Evolutionary conservation across 2,113 vertebrate genomes (phyloP).

Genomic region (Stercorarius parasiticus): DNA sequence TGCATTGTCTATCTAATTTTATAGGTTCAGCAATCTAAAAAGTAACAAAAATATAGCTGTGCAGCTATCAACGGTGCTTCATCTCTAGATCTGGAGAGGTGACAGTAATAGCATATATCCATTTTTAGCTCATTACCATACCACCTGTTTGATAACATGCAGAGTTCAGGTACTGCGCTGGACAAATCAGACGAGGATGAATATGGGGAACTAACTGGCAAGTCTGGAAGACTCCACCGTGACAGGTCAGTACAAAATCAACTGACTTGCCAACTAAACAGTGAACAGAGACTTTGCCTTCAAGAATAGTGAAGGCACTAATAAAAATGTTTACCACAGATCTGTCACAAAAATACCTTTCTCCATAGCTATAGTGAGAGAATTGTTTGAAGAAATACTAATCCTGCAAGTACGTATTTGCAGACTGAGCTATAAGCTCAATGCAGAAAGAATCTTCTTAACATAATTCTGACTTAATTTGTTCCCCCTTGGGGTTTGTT

Average conservation of each 20-base stretch:
- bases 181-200: accelerated
- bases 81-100: not conserved
- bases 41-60: not conserved
- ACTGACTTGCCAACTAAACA: not conserved
- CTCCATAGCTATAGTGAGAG: not conserved
- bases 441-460: not conserved
- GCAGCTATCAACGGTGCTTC: accelerated
- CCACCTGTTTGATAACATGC: accelerated
- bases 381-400: not conserved
- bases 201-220: not conserved
- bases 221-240: not conserved
- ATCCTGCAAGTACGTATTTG: not conserved
- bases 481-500: not conserved
- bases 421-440: not conserved
- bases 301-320: not conserved
- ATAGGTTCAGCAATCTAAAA: not conserved
- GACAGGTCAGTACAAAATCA: accelerated
- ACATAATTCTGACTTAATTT: not conserved
- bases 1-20: not conserved
- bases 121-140: not conserved
- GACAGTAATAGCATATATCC: not conserved
- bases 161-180: not conserved
- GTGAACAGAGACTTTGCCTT: not conserved
- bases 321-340: not conserved
- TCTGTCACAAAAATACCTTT: not conserved